Base-by-base conservation (phyloP, 2,888 invertebrate species). In the Trichacis sp. region DNA sequence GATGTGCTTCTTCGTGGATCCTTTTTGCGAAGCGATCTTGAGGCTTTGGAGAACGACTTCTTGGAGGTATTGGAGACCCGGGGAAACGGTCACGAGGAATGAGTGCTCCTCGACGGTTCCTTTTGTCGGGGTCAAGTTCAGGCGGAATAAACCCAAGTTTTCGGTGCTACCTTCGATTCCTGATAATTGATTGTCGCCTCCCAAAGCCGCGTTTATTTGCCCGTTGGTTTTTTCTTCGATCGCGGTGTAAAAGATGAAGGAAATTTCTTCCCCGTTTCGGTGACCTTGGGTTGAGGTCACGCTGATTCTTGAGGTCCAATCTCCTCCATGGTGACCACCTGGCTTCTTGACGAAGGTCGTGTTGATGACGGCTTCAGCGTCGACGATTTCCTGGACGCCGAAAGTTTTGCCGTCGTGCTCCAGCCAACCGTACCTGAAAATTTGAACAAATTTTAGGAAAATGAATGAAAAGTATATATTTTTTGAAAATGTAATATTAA, bases 391-490 rank as follows among this genome's bases (percentile, higher is more conserved):
- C 83, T 99, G 98, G 30, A 93, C 87, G 0, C 99, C 99, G 85
- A 98, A 98, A 5, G 90, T 90, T 33, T 89, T 87, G 0, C 98
- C 98, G 81, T 99, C 98, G 79, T 99, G 98, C 69, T 94, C 90
- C 3, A 91, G 84, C 99, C 99, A 99, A 0, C 95, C 94, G 79
- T 96, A 93, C 46, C 77, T 79, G 48, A 45, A 19, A 15, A 15
- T 42, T 38, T 11, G 14, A 11, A 38, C 8, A 24, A 24, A 24
- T 8, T 24, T 24, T 3, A 24, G 8, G 8, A 5, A 24, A 5
- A 4, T n/a, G 38, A 38, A 14, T 36, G 11, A 36, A 36, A 36
- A 36, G 14, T 36, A 15, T n/a, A n/a, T n/a, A n/a, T n/a, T n/a
- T n/a, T n/a, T n/a, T n/a, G n/a, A n/a, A n/a, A n/a, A n/a, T n/a